Evolutionary conservation across 2,888 invertebrate genomes (phyloP).

Genomic region (Netelia fuscicornis): DNA sequence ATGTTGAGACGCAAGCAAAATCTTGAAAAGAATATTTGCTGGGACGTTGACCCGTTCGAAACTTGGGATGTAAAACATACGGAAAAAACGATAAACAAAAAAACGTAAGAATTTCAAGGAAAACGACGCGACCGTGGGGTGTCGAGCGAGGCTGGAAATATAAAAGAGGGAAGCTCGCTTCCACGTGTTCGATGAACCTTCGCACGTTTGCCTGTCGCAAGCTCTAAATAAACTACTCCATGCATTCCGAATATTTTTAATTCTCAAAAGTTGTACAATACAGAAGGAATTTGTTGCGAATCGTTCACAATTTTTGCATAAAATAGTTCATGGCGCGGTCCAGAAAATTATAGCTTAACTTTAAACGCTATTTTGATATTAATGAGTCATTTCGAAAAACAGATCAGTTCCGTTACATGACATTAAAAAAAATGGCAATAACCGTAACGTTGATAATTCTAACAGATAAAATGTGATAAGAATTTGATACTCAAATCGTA

Average conservation of each 20-base stretch:
- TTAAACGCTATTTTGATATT: no score
- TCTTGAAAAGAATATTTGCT: background rate
- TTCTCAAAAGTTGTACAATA: background rate
- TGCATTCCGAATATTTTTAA: background rate
- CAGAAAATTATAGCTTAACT: no score
- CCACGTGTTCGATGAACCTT: slow-evolving; percentile 47
- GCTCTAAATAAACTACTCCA: slow-evolving; percentile 25
- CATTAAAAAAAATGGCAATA: no score
- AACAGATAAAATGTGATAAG: no score
- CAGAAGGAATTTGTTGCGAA: background rate
- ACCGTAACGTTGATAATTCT: no score
- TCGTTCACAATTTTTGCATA: no score
- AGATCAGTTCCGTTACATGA: no score
- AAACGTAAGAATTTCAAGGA: slow-evolving; percentile 56
- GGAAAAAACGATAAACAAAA: slow-evolving; percentile 24
- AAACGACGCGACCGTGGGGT: slow-evolving; percentile 33
- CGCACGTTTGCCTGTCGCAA: background rate
- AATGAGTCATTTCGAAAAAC: no score
- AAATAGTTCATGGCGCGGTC: no score
- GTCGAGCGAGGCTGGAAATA: slow-evolving; percentile 27
- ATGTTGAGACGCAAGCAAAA: background rate
- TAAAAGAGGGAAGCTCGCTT: slow-evolving; percentile 4
- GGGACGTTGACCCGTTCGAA: background rate
- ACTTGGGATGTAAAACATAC: slow-evolving; percentile 25
- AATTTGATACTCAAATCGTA: no score